Conservation (phyloP, 2,797 vertebrate species). For the Nasua narica region DNA sequence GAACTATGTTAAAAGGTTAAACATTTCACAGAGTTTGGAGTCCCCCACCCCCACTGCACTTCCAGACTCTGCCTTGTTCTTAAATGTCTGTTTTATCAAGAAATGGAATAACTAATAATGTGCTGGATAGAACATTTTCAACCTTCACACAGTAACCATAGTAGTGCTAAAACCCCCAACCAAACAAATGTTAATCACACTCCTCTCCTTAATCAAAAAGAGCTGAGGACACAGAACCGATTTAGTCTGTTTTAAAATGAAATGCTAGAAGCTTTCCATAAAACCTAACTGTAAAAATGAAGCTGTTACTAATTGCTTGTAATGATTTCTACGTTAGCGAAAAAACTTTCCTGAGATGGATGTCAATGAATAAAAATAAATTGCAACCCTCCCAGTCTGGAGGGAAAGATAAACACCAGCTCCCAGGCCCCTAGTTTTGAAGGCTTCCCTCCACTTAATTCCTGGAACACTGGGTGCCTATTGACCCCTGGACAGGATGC, state of each 20-base stretch:
- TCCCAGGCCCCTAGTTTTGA: not conserved
- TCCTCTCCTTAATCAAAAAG: conserved; percentile 36
- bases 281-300: not conserved
- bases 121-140: conserved; percentile 73
- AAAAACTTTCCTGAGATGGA: not conserved
- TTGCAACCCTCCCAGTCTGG: not conserved
- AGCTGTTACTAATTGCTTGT: not conserved
- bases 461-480: not conserved
- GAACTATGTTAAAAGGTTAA: conserved; percentile 89
- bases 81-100: conserved; percentile 74
- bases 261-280: conserved; percentile 10
- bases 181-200: conserved; percentile 67
- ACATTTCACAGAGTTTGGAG: conserved; percentile 89
- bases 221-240: not conserved
- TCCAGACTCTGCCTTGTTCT: conserved; percentile 64
- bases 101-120: conserved; percentile 70
- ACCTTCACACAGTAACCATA: conserved; percentile 54
- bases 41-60: conserved; percentile 52
- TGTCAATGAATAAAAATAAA: not conserved
- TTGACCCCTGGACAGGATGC: not conserved
- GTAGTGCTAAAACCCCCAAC: conserved; percentile 71
- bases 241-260: conserved; percentile 51
- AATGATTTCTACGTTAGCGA: not conserved
- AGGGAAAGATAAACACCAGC: not conserved
- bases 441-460: not conserved